phyloP scores from a whole-genome alignment of 2,888 invertebrate species.

The Cheilosia soror region DNA sequence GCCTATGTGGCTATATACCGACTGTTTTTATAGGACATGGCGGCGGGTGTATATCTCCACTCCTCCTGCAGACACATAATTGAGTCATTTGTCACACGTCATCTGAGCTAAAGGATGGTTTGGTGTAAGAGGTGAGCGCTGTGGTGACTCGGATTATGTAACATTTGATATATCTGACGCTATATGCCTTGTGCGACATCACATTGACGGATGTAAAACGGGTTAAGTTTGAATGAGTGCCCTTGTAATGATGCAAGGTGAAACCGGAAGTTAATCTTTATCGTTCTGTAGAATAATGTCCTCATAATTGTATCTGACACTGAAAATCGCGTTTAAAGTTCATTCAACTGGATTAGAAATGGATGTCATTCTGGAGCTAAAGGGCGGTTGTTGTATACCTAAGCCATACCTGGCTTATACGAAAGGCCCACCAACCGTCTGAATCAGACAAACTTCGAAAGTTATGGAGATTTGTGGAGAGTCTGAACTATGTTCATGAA shows the following conservation, averaged over 20 bases:
- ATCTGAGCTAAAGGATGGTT: conserved; percentile 32
- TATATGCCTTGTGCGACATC: conserved; percentile 17
- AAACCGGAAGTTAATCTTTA: conserved; percentile 9
- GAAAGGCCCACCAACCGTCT: too few relatives aligned
- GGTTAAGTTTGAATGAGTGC: conserved; percentile 34
- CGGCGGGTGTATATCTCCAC: neutral
- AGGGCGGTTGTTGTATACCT: too few relatives aligned
- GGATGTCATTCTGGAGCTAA: too few relatives aligned
- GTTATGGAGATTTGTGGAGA: too few relatives aligned
- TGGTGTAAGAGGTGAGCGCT: conserved; percentile 6
- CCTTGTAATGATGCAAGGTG: conserved; percentile 1
- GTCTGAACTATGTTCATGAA: too few relatives aligned
- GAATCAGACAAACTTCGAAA: too few relatives aligned
- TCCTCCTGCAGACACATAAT: conserved; percentile 51
- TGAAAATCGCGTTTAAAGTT: too few relatives aligned
- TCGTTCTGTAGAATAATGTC: too few relatives aligned
- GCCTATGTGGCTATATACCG: too few relatives aligned
- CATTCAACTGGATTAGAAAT: too few relatives aligned
- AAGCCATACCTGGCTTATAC: too few relatives aligned
- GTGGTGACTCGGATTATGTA: conserved; percentile 21
- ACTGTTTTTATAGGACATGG: neutral
- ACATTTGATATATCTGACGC: conserved; percentile 26
- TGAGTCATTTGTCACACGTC: conserved; percentile 70
- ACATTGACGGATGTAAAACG: conserved; percentile 32
- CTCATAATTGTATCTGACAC: too few relatives aligned